Evolutionary conservation across 2,113 vertebrate genomes (phyloP).

Genomic region (Nothocercus nigrocapillus): DNA sequence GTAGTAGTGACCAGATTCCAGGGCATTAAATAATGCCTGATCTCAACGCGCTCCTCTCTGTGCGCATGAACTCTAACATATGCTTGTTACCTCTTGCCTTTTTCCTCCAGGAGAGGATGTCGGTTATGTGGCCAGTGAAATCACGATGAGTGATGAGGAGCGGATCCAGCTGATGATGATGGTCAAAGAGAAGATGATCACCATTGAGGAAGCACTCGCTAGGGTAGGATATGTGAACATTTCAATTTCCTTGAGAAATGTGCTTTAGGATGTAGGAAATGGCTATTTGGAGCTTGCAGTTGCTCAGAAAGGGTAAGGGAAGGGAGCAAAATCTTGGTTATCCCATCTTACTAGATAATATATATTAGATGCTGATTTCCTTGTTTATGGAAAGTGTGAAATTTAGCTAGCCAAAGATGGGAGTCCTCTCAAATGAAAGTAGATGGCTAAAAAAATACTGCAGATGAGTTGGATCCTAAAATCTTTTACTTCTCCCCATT

Average conservation of each 20-base stretch:
- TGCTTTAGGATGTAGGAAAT: not conserved
- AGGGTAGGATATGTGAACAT: constrained; percentile 81
- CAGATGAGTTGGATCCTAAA: not conserved
- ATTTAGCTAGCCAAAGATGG: not conserved
- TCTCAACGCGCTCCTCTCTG: not conserved
- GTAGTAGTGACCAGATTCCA: not conserved
- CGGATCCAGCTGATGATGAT: constrained; percentile 99
- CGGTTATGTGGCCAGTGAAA: constrained; percentile 96
- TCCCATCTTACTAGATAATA: not conserved
- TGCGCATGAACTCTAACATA: fast-evolving
- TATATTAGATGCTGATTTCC: not conserved
- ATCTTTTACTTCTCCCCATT: not conserved
- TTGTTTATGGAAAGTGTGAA: not conserved
- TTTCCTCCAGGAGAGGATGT: constrained; percentile 89
- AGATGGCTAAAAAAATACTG: fast-evolving
- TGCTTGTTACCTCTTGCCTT: not conserved
- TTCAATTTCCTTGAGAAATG: not conserved
- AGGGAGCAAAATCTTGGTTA: not conserved
- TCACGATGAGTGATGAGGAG: constrained; percentile 98
- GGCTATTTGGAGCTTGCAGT: not conserved
- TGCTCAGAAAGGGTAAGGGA: not conserved
- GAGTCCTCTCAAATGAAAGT: not conserved
- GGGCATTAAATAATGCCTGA: not conserved
- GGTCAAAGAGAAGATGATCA: constrained; percentile 99
- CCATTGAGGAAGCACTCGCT: constrained; percentile 95